phyloP scores from a whole-genome alignment of 2,113 vertebrate species.

The Hemibagrus wyckioides region DNA sequence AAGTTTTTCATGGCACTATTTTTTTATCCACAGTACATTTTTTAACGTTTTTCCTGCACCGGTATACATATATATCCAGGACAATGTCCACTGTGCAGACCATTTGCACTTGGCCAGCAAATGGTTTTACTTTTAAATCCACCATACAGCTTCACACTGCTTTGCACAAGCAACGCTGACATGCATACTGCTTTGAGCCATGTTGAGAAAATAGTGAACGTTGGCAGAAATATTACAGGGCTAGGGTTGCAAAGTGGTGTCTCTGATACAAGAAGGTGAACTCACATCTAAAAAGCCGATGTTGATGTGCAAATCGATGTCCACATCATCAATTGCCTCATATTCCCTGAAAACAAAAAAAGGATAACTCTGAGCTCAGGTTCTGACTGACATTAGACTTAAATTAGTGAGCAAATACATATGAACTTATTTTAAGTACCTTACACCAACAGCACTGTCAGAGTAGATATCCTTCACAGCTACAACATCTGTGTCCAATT shows the following conservation, averaged over 20 bases:
- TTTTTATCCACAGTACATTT: background rate
- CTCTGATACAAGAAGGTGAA: background rate
- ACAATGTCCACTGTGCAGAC: background rate
- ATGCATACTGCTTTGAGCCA: constrained; percentile 28
- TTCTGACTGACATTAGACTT: no score
- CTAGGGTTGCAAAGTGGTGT: background rate
- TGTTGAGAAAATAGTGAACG: background rate
- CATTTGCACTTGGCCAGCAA: background rate
- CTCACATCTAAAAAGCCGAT: constrained; percentile 94
- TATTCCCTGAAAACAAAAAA: constrained; percentile 85
- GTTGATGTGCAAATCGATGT: constrained; percentile 97
- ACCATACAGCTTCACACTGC: background rate
- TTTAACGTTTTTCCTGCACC: background rate
- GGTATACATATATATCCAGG: background rate
- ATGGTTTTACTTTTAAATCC: background rate
- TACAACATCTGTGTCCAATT: constrained; percentile 96
- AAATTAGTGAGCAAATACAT: background rate
- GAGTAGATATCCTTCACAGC: constrained; percentile 98
- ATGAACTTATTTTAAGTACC: constrained; percentile 68
- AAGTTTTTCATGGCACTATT: background rate
- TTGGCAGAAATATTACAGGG: background rate
- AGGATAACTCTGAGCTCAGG: background rate
- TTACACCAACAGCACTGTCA: constrained; percentile 91
- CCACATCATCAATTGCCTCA: constrained; percentile 95
- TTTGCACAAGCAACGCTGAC: background rate